These are phyloP conservation scores for Aphelinus certus DNA, from an alignment of 1,140 invertebrate species.

Conservation along the genomic window DNA sequence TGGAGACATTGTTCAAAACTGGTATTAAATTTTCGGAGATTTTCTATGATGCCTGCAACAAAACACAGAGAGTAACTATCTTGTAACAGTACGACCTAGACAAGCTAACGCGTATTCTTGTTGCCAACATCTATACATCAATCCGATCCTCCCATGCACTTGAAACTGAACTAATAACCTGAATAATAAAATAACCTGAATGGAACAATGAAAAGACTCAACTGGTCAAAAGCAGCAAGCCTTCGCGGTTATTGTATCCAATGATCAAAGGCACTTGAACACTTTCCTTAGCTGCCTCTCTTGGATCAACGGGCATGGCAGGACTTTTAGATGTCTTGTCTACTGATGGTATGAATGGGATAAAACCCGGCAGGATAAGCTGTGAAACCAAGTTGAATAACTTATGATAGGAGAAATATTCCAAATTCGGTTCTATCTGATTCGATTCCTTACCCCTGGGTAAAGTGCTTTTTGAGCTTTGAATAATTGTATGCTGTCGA, in stretches of 20 bases:
- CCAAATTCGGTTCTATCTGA: no score
- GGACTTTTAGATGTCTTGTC: conserved; percentile 1
- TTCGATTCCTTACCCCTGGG: no score
- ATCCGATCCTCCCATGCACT: conserved; percentile 7
- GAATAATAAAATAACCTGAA: not conserved
- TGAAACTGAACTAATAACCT: not conserved
- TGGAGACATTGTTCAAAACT: no score
- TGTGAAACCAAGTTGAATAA: no score
- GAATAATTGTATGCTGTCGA: no score
- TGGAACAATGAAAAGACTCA: no score
- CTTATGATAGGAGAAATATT: no score
- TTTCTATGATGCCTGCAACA: not conserved
- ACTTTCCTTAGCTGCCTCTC: not conserved
- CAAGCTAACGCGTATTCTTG: no score
- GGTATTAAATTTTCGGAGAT: not conserved
- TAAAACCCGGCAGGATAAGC: no score
- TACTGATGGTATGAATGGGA: not conserved
- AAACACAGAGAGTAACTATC: no score
- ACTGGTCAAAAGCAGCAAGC: not conserved
- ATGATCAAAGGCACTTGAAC: conserved; percentile 2
- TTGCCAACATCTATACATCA: not conserved
- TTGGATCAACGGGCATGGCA: not conserved
- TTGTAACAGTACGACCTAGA: no score
- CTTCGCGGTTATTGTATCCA: conserved; percentile 19
- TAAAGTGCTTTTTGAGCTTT: no score